These are phyloP conservation scores for Ia io DNA, from an alignment of 2,113 vertebrate genomes.

Conservation along the genomic window DNA sequence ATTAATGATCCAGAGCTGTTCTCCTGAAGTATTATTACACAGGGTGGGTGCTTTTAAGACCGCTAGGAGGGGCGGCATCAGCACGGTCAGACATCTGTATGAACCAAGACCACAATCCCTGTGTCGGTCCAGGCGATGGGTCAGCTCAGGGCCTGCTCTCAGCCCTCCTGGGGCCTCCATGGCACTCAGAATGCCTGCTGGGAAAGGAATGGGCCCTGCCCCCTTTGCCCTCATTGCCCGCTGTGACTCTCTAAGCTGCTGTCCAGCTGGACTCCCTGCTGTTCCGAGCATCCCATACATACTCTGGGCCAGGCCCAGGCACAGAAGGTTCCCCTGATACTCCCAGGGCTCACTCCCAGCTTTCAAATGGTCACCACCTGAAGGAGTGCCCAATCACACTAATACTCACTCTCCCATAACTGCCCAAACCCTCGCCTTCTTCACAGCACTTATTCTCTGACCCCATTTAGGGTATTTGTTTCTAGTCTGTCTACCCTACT, in stretches of 20 bases:
- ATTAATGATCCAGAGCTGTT: background rate
- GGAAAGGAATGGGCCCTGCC: too few species aligned
- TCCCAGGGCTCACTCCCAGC: background rate
- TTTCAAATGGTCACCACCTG: background rate
- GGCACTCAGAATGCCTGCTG: too few species aligned
- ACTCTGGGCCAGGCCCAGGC: background rate
- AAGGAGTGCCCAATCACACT: background rate
- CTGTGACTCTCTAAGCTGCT: background rate
- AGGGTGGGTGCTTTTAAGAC: background rate
- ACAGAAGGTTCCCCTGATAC: background rate
- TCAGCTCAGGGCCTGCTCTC: too few species aligned
- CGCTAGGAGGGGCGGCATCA: background rate
- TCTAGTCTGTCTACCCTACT: background rate
- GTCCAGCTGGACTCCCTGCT: background rate
- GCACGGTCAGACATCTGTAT: background rate
- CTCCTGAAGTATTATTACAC: background rate
- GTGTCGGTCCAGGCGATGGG: rapidly evolving
- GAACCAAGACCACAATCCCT: background rate
- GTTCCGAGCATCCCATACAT: too few species aligned
- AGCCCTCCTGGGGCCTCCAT: background rate
- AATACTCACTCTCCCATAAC: background rate
- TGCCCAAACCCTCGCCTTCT: background rate
- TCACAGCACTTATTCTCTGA: background rate
- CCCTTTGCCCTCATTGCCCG: background rate
- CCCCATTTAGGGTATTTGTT: background rate